A percentile compares a stretch with the other conserved stretches of the same genome.
These are phyloP conservation scores for Willowsia nigromaculata DNA, from an alignment of 2,888 invertebrate genomes.

Conservation along the genomic window DNA sequence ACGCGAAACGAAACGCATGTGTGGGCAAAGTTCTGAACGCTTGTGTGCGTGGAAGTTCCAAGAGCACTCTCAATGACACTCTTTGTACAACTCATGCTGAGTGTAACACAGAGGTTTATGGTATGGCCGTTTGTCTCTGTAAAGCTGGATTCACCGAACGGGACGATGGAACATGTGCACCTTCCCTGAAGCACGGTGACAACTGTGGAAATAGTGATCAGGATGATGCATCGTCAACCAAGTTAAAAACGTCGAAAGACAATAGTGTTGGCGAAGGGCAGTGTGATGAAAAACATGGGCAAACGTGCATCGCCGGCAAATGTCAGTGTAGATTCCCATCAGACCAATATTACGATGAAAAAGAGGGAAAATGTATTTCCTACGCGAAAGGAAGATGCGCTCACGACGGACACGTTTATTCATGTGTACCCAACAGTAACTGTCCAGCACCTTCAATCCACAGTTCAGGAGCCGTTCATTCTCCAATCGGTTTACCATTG, in stretches of 20 bases:
- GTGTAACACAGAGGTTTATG: conserved; percentile 61
- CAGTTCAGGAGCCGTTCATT: neutral
- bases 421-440: conserved; percentile 66
- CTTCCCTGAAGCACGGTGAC: conserved; percentile 64
- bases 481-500: conserved; percentile 26
- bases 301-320: conserved; percentile 47
- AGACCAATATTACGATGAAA: conserved; percentile 64
- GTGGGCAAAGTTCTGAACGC: conserved; percentile 72
- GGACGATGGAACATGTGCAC: conserved; percentile 65
- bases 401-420: conserved; percentile 39
- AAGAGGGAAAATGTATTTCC: conserved; percentile 58
- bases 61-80: conserved; percentile 38
- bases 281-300: conserved; percentile 67
- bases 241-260: neutral
- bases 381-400: conserved; percentile 65
- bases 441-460: conserved; percentile 37
- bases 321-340: conserved; percentile 64
- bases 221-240: neutral
- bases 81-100: conserved; percentile 67
- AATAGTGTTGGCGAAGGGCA: neutral
- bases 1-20: conserved; percentile 62
- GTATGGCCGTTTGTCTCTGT: conserved; percentile 68
- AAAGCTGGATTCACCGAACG: conserved; percentile 56
- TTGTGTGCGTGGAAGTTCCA: conserved; percentile 65
- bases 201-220: conserved; percentile 24